phyloP scores from a whole-genome alignment of 2,888 invertebrate genomes.

The Lasioglossum vierecki region DNA sequence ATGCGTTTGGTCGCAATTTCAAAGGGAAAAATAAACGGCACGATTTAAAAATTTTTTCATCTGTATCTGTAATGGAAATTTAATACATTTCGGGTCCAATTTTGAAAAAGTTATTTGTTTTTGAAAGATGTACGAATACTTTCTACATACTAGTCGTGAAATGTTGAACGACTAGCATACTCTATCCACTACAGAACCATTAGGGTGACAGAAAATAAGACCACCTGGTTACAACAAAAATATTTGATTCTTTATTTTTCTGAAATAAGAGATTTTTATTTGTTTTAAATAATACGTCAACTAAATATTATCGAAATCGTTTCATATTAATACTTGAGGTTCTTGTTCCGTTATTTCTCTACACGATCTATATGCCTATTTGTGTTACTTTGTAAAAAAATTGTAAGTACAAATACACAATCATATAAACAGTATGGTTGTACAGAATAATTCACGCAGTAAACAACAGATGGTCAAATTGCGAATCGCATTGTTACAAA shows the following conservation, averaged over 20 bases:
- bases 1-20: too few relatives aligned
- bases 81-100: too few relatives aligned
- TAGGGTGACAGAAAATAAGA: constrained; percentile 29
- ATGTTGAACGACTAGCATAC: not conserved
- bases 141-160: too few relatives aligned
- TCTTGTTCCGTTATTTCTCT: constrained; percentile 57
- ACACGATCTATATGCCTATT: constrained; percentile 55
- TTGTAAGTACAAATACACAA: constrained; percentile 66
- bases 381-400: constrained; percentile 50
- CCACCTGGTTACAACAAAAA: constrained; percentile 66
- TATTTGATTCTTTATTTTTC: constrained; percentile 70
- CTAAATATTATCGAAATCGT: constrained; percentile 53
- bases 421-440: constrained; percentile 69
- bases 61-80: too few relatives aligned
- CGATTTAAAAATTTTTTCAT: too few relatives aligned
- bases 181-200: not conserved
- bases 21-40: too few relatives aligned
- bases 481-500: constrained; percentile 14
- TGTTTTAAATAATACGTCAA: constrained; percentile 61
- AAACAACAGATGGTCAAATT: constrained; percentile 65
- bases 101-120: too few relatives aligned
- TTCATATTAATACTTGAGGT: constrained; percentile 58
- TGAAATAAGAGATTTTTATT: constrained; percentile 78
- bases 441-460: constrained; percentile 62
- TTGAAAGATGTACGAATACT: too few relatives aligned